These are phyloP conservation scores for Mesembrinibis cayennensis DNA, from an alignment of 2,113 vertebrate genomes.

Conservation along the genomic window DNA sequence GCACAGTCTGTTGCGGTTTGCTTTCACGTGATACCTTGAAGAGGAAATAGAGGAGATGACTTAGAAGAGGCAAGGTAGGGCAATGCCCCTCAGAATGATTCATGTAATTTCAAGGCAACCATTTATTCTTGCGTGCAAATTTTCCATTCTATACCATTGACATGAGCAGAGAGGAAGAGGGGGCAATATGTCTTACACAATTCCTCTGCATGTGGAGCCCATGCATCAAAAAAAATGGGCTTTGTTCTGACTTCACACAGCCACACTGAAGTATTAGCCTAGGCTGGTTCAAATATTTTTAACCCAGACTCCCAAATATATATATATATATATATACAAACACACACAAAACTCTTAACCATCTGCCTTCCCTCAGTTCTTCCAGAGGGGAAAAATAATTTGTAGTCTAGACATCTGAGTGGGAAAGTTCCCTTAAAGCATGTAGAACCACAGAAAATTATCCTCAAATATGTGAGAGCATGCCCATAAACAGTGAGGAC, in stretches of 20 bases:
- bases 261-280: not conserved
- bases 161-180: not conserved
- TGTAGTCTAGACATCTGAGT: not conserved
- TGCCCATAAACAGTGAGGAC: not conserved
- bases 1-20: slow-evolving; percentile 65
- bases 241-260: not conserved
- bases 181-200: not conserved
- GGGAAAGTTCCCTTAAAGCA: not conserved
- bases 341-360: not conserved
- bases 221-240: not conserved
- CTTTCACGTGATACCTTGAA: slow-evolving; percentile 60
- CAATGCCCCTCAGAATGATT: slow-evolving; percentile 35
- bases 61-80: slow-evolving; percentile 56
- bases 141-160: not conserved
- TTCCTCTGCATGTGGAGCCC: not conserved
- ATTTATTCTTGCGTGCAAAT: not conserved
- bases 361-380: not conserved
- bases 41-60: slow-evolving; percentile 60
- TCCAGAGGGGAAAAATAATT: not conserved
- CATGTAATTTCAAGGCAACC: not conserved
- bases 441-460: not conserved
- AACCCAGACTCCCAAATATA: not conserved
- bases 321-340: too few species aligned
- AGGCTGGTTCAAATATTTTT: not conserved
- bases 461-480: not conserved